Conservation (phyloP, 1,140 invertebrate species). For the Drosophila kikkawai region DNA sequence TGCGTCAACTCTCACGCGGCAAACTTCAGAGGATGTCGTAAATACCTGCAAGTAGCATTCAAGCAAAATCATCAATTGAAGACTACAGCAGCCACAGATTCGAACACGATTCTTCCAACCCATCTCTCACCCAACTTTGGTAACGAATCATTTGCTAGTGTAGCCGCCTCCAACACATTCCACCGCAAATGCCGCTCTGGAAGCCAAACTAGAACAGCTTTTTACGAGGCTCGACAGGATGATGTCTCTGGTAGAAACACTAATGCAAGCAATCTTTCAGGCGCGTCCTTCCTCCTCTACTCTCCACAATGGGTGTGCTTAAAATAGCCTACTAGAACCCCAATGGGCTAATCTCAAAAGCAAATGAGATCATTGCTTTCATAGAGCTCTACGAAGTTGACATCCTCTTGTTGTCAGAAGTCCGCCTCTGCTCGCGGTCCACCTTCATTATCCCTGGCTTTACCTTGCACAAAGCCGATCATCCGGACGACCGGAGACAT, state of each 20-base stretch:
- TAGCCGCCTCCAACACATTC: slow-evolving; percentile 5
- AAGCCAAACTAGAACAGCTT: slow-evolving; percentile 1
- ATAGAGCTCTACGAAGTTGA: too few relatives aligned
- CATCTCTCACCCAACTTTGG: background rate
- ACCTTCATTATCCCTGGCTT: background rate
- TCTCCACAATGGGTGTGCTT: slow-evolving; percentile 6
- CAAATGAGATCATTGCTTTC: background rate
- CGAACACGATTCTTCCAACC: background rate
- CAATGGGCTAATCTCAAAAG: slow-evolving; percentile 1
- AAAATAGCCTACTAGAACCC: slow-evolving; percentile 9
- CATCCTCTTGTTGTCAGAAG: too few relatives aligned
- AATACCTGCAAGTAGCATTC: background rate
- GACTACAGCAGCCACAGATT: background rate
- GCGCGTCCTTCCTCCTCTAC: background rate
- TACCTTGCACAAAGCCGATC: background rate
- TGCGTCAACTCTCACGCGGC: background rate
- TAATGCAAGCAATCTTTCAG: background rate
- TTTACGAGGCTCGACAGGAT: background rate
- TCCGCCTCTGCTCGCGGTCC: background rate
- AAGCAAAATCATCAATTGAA: background rate
- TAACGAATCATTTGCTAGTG: slow-evolving; percentile 12
- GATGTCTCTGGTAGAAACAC: background rate
- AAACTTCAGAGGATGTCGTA: background rate
- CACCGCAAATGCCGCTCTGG: background rate
- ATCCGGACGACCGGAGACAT: background rate